Base-by-base conservation (phyloP, 2,888 invertebrate genomes). In the Amphipoea lucens region DNA sequence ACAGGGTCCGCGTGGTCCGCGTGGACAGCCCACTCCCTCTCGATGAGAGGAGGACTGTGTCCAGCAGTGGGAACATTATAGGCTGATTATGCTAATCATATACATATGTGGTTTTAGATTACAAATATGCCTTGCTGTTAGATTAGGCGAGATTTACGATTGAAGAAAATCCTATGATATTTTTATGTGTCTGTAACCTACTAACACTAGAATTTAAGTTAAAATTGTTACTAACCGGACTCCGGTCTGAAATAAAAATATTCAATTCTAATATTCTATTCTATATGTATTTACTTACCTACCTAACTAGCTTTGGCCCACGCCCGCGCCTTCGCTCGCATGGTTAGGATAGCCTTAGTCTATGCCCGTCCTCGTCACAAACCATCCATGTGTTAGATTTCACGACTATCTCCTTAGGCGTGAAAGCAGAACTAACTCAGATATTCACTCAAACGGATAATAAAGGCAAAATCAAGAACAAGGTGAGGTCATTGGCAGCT, bases 311-410 rank as follows among this genome's bases (percentile, higher is more conserved):
- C 9, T 48, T 62, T 4, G 36, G 4, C 23, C 4, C 1, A 7
- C 17, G 3, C n/a, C 5, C 2, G 4, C 12, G n/a, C 20, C 77
- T 45, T 29, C 12, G 23, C 36, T 63, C 4, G 54, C 14, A 29
- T 45, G n/a, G 14, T 23, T 17, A 48, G 51, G 20, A 40, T 57
- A 60, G 23, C 9, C 17, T 2, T 11, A 67, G 29, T 48, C 4
- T 48, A 65, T 48, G 23, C n/a, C 36, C 14, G 4, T 51, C 14
- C 74, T 40, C 57, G 9, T 66, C 36, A 36, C 74, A 82, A 74
- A 36, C 51, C 60, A 83, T 17, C n/a, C 76, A 66, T 51, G 82
- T 76, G 79, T 66, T 48, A 60, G 17, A 67, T 82, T 82, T 76
- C 60, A 76, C 42, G 36, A 54, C 14, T 76, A 76, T 62, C 76